Base-by-base conservation (phyloP, 2,113 vertebrate genomes). In the Petromus typicus region DNA sequence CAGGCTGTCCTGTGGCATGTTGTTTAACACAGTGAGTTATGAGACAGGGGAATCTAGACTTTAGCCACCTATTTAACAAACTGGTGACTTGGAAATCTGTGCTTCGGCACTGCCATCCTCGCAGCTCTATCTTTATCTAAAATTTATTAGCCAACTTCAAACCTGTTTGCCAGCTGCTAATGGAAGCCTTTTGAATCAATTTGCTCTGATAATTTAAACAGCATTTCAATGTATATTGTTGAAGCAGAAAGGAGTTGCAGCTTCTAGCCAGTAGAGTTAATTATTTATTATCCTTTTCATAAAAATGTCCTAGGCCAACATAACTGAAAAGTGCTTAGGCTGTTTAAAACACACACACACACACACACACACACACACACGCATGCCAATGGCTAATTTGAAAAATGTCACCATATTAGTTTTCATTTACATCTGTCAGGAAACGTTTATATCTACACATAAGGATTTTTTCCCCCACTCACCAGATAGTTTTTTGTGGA, bases 161-260 rank as follows among this genome's bases (percentile, higher is more conserved):
- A 98, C 96, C 96, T 96, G 97, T 97, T 98, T 98, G 98, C 98
- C 98, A 98, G 98, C 97, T 98, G 75, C 98, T 98, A 98, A 98
- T 98, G 98, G 98, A 98, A 98, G 95, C 97, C 98, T 97, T 98
- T 98, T 97, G 98, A 98, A 98, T 98, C 98, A 98, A 98, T 98
- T 98, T 97, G 97, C 97, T 97, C 98, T 8, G 98, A 96, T 98
- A 98, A 98, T 98, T 98, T 98, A 98, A 98, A 98, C 97, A 98
- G 97, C 93, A 89, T 98, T 98, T 98, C 97, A 97, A 56, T 95
- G 97, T 97, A 93, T 97, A 98, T 97, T 98, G 97, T 98, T 71
- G 89, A 98, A 97, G 95, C 98, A 98, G 96, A 96, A 97, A 98
- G 97, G 95, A 97, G 94, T 97, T 96, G 96, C 86, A 97, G 95